A percentile compares a stretch with the other conserved stretches of the same genome.
Evolutionary conservation across 2,797 vertebrate species (phyloP).

Genomic region (Champsocephalus gunnari): DNA sequence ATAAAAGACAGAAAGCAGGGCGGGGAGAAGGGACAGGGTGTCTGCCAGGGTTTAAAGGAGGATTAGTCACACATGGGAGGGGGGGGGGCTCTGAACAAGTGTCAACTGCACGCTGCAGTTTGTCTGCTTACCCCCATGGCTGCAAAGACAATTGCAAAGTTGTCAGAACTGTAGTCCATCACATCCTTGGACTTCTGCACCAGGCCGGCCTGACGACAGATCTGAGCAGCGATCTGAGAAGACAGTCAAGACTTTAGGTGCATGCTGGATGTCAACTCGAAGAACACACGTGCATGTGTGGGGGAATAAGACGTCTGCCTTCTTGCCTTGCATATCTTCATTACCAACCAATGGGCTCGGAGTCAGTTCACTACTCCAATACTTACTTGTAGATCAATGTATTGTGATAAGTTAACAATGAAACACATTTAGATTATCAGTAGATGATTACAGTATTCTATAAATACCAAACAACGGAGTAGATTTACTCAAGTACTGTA

Average conservation of each 20-base stretch:
- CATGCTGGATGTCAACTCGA: too few relatives aligned
- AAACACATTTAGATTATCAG: background rate
- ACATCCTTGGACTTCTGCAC: slow-evolving; percentile 88
- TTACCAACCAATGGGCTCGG: too few relatives aligned
- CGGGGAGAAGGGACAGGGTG: slow-evolving; percentile 48
- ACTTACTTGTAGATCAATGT: background rate
- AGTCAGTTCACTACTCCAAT: background rate
- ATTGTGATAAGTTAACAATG: background rate
- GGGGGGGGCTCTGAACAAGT: background rate
- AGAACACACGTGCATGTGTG: background rate
- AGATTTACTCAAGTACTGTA: too few relatives aligned
- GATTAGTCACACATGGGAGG: slow-evolving; percentile 59
- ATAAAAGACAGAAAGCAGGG: slow-evolving; percentile 62
- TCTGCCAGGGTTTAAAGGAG: slow-evolving; percentile 73
- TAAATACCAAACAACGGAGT: too few relatives aligned
- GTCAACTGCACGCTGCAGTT: slow-evolving; percentile 1
- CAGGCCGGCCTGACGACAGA: slow-evolving; percentile 87
- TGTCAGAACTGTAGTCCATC: slow-evolving; percentile 87
- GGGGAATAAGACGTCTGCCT: background rate
- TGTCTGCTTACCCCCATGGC: slow-evolving; percentile 84
- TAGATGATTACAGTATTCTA: too few relatives aligned
- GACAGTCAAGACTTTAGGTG: background rate
- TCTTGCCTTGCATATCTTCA: background rate
- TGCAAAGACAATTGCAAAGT: slow-evolving; percentile 89
- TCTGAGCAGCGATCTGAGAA: slow-evolving; percentile 84